These are phyloP conservation scores for Pagetopsis macropterus DNA, from an alignment of 2,797 vertebrate species.

Conservation along the genomic window DNA sequence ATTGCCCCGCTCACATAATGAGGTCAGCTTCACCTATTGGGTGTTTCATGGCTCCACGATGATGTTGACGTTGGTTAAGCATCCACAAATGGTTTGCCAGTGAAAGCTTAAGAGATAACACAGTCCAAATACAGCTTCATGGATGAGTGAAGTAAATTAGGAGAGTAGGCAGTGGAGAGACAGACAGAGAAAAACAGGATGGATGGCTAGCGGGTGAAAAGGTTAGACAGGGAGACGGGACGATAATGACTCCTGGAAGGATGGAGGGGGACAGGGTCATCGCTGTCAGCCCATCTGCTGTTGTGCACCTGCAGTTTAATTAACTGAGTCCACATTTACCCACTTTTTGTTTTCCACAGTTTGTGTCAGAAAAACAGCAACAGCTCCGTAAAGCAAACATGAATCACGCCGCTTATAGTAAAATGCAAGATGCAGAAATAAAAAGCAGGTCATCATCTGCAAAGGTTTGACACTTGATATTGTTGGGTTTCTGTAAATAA, in stretches of 20 bases:
- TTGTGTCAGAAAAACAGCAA: conserved; percentile 21
- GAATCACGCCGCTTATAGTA: background rate
- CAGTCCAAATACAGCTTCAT: conserved; percentile 55
- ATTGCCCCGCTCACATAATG: conserved; percentile 20
- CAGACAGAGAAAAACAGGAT: conserved; percentile 61
- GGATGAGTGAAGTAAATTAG: conserved; percentile 55
- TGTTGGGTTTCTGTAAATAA: too few relatives aligned
- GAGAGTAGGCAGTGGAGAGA: conserved; percentile 20
- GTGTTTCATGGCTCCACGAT: conserved; percentile 25
- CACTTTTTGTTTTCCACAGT: conserved; percentile 25
- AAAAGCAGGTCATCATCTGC: conserved; percentile 6
- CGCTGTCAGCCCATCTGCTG: conserved; percentile 67
- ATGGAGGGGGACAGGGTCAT: conserved; percentile 38
- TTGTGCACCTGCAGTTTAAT: conserved; percentile 62
- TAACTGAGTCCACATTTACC: conserved; percentile 43
- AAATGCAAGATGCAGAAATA: background rate
- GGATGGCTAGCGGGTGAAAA: conserved; percentile 58
- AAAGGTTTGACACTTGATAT: background rate
- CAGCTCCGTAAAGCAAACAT: background rate
- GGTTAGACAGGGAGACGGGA: conserved; percentile 29
- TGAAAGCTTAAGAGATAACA: conserved; percentile 51
- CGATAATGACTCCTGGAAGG: conserved; percentile 44
- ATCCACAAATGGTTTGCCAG: conserved; percentile 37
- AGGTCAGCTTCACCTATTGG: background rate
- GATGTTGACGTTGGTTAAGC: conserved; percentile 44